Evolutionary conservation across 2,113 vertebrate species (phyloP).

Genomic region (Ceyx margarethae): DNA sequence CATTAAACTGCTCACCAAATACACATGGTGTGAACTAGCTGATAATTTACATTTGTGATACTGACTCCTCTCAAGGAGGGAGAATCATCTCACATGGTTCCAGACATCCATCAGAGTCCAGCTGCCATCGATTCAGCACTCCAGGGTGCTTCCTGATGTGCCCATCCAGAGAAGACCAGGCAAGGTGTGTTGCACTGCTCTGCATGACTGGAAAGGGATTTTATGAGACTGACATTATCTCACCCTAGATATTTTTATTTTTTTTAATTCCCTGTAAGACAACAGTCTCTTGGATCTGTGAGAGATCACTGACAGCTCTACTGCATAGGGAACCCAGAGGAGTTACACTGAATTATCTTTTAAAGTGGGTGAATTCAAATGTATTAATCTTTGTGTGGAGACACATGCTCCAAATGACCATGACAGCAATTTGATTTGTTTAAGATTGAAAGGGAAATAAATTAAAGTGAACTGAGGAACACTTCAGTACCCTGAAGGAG

Average conservation of each 20-base stretch:
- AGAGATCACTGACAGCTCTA: background rate
- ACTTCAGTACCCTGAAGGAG: background rate
- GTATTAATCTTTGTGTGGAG: background rate
- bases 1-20: background rate
- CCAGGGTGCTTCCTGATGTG: background rate
- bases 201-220: background rate
- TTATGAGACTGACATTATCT: background rate
- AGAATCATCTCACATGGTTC: background rate
- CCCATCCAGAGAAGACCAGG: background rate
- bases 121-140: background rate
- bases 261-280: background rate
- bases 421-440: background rate
- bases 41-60: background rate
- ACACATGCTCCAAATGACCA: fast-evolving
- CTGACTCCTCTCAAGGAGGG: background rate
- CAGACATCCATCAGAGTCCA: background rate
- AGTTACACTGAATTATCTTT: background rate
- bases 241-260: background rate
- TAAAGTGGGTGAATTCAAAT: background rate
- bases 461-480: background rate
- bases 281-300: background rate
- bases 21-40: background rate
- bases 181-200: background rate
- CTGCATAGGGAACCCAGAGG: background rate
- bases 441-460: background rate